Conservation (phyloP, 2,888 invertebrate genomes). For the Calameuta pallipes region DNA sequence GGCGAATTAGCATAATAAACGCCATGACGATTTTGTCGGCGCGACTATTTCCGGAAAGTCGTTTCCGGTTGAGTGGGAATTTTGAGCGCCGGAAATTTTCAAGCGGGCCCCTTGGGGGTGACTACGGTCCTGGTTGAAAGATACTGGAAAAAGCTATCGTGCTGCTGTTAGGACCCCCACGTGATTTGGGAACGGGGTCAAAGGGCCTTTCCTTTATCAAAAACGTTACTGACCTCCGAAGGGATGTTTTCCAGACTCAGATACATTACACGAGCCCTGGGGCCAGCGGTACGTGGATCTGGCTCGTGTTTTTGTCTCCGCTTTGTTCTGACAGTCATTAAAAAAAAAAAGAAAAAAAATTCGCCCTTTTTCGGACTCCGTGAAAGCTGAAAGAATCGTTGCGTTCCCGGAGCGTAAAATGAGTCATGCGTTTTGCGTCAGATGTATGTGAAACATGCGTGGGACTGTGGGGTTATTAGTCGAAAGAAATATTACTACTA, state of each 20-base stretch:
- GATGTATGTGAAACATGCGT: background rate
- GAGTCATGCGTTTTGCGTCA: background rate
- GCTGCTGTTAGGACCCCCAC: background rate
- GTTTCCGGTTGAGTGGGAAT: background rate
- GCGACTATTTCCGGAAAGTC: background rate
- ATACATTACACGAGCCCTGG: background rate
- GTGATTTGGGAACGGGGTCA: background rate
- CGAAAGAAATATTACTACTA: background rate
- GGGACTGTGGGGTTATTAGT: background rate
- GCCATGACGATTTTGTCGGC: background rate
- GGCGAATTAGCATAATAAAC: background rate
- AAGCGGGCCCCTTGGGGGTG: background rate
- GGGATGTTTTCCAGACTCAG: background rate
- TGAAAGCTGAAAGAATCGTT: constrained; percentile 6
- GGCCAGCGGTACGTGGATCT: background rate
- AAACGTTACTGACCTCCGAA: background rate
- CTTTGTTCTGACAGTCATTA: constrained; percentile 41
- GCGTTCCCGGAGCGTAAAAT: background rate
- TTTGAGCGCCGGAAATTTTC: background rate
- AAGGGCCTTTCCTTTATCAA: background rate
- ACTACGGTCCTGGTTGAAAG: background rate
- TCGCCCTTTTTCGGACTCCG: constrained; percentile 19
- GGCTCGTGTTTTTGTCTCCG: background rate
- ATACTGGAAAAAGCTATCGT: background rate
- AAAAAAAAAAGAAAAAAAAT: constrained; percentile 43